Evolutionary conservation across 1,140 invertebrate genomes (phyloP).

Genomic region (Bathynomus jamesi): DNA sequence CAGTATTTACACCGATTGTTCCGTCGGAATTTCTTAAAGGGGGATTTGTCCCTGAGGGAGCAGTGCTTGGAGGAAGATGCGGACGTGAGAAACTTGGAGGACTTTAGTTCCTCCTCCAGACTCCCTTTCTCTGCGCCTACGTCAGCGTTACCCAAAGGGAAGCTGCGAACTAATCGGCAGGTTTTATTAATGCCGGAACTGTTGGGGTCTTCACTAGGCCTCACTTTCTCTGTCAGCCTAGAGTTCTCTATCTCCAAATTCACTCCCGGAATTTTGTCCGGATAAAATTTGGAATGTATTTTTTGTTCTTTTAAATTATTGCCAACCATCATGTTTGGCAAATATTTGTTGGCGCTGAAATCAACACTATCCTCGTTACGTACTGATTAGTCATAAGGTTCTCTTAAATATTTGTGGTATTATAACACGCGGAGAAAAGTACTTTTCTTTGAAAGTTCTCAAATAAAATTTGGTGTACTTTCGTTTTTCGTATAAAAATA

Average conservation of each 20-base stretch:
- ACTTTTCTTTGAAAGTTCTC: no score
- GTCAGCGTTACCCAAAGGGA: background rate
- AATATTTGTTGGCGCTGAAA: no score
- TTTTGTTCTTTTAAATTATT: background rate
- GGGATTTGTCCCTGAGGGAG: background rate
- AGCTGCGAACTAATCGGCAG: no score
- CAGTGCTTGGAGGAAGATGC: background rate
- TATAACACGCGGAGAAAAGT: no score
- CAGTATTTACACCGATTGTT: background rate
- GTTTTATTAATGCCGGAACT: background rate
- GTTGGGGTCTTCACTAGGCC: background rate
- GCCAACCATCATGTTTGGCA: background rate
- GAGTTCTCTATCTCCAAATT: background rate
- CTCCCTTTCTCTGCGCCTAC: background rate
- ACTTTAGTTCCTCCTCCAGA: background rate
- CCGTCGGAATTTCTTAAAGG: background rate
- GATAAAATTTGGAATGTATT: background rate
- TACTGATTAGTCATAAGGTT: no score
- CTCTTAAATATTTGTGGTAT: no score
- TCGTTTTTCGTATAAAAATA: no score
- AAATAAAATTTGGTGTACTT: no score
- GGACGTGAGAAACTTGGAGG: no score
- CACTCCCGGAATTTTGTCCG: background rate
- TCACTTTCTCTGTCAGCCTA: background rate
- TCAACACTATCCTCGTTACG: no score